Evolutionary conservation across 1,140 invertebrate species (phyloP).

Genomic region (Lordiphosa clarofinis): DNA sequence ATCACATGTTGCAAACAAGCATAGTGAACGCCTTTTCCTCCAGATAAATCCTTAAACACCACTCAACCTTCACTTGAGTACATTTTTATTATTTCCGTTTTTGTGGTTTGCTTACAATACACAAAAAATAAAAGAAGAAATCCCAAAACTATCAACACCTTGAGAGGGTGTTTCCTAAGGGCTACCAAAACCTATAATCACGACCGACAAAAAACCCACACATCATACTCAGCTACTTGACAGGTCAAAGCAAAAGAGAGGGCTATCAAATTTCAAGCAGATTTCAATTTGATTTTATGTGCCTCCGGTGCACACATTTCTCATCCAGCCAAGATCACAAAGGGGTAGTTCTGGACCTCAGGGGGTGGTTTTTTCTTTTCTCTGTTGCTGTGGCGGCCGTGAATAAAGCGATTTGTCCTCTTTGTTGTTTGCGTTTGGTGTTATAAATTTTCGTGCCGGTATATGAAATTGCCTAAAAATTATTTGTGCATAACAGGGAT

Average conservation of each 20-base stretch:
- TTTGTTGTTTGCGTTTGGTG: slow-evolving; percentile 74
- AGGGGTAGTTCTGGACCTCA: slow-evolving; percentile 31
- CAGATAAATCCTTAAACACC: not conserved
- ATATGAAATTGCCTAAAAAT: slow-evolving; percentile 74
- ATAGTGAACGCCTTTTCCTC: too few relatives aligned
- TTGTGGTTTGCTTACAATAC: slow-evolving; percentile 2
- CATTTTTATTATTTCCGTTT: slow-evolving; percentile 6
- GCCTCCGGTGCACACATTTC: slow-evolving; percentile 40
- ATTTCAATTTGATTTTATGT: slow-evolving; percentile 77
- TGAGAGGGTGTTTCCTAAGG: slow-evolving; percentile 14
- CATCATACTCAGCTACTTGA: slow-evolving; percentile 13
- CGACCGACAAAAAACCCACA: slow-evolving; percentile 20
- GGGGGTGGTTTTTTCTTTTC: slow-evolving; percentile 48
- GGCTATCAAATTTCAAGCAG: slow-evolving; percentile 72
- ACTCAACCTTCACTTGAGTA: slow-evolving; percentile 4
- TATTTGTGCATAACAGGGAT: slow-evolving; percentile 79
- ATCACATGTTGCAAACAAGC: too few relatives aligned
- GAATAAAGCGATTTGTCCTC: slow-evolving; percentile 77
- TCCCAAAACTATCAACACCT: slow-evolving; percentile 7
- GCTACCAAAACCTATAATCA: slow-evolving; percentile 32
- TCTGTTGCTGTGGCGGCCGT: slow-evolving; percentile 57
- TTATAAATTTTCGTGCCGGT: slow-evolving; percentile 70
- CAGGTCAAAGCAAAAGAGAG: slow-evolving; percentile 6
- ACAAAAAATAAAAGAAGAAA: slow-evolving; percentile 1
- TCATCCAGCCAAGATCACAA: slow-evolving; percentile 32